Percentiles rank a stretch among this genome's conserved stretches.
Evolutionary conservation across 2,113 vertebrate genomes (phyloP).

Genomic region (Ovis canadensis): DNA sequence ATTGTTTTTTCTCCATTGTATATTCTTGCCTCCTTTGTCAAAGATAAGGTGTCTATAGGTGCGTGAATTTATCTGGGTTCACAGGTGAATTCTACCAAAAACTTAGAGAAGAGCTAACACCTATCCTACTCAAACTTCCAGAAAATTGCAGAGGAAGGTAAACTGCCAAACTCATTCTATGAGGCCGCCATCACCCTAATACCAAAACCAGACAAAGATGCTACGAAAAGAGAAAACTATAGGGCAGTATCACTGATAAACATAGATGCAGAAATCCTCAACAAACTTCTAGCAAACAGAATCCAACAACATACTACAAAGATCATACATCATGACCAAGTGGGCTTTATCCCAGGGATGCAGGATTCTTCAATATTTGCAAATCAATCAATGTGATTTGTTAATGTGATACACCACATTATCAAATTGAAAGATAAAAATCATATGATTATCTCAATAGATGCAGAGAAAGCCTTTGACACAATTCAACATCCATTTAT

Average conservation of each 20-base stretch:
- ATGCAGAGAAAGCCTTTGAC: not conserved
- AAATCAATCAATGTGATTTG: not conserved
- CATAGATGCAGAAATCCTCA: not conserved
- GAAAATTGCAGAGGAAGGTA: not conserved
- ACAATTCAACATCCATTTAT: not conserved
- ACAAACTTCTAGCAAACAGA: not conserved
- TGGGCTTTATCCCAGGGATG: not conserved
- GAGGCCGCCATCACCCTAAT: not conserved
- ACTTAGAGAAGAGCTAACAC: not conserved
- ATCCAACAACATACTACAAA: not conserved
- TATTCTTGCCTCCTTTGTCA: not conserved
- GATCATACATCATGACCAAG: not conserved
- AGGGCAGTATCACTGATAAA: not conserved
- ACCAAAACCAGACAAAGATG: not conserved
- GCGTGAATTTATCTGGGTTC: not conserved
- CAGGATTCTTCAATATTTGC: not conserved
- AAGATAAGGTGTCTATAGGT: not conserved
- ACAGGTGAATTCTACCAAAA: not conserved
- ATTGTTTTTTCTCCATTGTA: not conserved
- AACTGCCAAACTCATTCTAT: not conserved
- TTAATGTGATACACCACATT: not conserved
- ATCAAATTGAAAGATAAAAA: not conserved
- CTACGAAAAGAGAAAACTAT: not conserved
- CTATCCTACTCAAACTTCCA: not conserved
- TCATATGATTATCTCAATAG: not conserved